A percentile compares a stretch with the other conserved stretches of the same genome.
phyloP scores from a whole-genome alignment of 2,888 invertebrate genomes.

The Sepioteuthis lessoniana region DNA sequence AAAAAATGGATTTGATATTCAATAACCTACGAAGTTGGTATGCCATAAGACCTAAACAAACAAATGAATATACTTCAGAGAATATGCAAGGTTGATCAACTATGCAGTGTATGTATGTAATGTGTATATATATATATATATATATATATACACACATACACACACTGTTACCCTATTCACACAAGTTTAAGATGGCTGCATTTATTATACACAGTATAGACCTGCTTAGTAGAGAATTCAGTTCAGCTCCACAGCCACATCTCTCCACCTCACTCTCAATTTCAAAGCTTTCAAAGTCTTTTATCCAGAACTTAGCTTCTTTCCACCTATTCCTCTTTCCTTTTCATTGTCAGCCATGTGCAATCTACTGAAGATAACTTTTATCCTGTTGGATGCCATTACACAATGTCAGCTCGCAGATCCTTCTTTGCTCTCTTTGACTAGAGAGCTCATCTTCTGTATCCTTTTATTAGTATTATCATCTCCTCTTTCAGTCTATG shows the following conservation, averaged over 20 bases:
- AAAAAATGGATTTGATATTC: too few relatives aligned
- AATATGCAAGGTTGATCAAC: too few relatives aligned
- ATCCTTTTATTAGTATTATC: neutral
- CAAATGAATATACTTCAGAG: too few relatives aligned
- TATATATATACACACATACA: too few relatives aligned
- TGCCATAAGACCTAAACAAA: too few relatives aligned
- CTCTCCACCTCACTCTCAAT: neutral
- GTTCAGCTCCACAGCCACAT: neutral
- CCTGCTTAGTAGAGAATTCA: neutral
- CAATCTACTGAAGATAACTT: neutral
- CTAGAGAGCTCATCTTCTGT: neutral
- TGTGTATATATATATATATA: too few relatives aligned
- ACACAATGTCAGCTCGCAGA: neutral
- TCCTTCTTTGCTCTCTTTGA: neutral
- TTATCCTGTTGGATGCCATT: neutral
- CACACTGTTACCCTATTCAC: neutral
- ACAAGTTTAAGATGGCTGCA: neutral
- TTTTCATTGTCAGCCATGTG: neutral
- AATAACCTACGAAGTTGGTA: too few relatives aligned
- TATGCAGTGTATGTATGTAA: too few relatives aligned
- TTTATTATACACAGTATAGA: neutral
- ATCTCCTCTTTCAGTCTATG: neutral
- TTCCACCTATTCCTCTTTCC: neutral
- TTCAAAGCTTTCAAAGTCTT: neutral
- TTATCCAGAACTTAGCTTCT: neutral